phyloP scores from a whole-genome alignment of 2,888 invertebrate genomes.

The Lamellibrachia columna region DNA sequence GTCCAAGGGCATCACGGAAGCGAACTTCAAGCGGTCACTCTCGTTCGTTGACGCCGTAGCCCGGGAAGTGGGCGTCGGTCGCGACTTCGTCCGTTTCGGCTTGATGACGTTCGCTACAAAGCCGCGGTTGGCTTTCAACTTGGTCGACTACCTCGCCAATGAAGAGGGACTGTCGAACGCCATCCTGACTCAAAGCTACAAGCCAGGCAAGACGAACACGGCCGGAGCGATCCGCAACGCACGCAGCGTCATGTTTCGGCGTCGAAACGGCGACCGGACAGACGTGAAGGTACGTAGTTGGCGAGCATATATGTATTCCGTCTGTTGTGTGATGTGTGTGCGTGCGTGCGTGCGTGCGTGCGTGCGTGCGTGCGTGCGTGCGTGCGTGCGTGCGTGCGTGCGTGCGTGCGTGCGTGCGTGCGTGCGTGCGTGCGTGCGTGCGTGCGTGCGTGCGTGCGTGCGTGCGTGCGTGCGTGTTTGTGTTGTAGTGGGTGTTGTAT shows the following conservation, averaged over 20 bases:
- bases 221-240: conserved; percentile 52
- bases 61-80: conserved; percentile 28
- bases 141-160: conserved; percentile 26
- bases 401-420: too few species aligned
- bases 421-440: background rate
- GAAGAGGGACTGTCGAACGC: background rate
- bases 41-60: conserved; percentile 28
- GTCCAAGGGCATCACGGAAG: conserved; percentile 30
- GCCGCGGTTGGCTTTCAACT: conserved; percentile 29
- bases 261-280: conserved; percentile 53
- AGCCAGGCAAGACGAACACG: conserved; percentile 57
- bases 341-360: background rate
- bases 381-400: too few species aligned
- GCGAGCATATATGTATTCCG: background rate
- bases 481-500: too few species aligned
- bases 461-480: too few species aligned
- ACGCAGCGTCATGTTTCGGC: conserved; percentile 51
- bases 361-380: background rate
- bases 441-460: background rate
- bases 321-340: background rate
- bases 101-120: conserved; percentile 32
- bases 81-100: conserved; percentile 29
- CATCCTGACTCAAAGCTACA: conserved; percentile 52
- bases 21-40: conserved; percentile 31
- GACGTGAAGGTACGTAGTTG: conserved; percentile 35